Percentiles rank a stretch among this genome's conserved stretches.
phyloP scores from a whole-genome alignment of 2,797 vertebrate species.

The Mormyrus proboscirostris region DNA sequence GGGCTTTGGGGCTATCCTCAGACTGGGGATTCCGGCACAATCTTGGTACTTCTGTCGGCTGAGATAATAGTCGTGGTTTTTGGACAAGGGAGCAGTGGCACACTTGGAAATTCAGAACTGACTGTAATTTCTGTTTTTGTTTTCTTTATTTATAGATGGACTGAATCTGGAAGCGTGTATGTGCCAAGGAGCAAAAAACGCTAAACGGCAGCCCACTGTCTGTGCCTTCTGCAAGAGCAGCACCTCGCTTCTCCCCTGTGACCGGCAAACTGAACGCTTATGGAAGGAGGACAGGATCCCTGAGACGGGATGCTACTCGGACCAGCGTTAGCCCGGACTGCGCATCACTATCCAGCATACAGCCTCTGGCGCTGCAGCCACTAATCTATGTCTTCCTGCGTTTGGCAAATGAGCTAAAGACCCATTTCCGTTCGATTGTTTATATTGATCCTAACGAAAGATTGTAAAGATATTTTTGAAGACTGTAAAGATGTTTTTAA shows the following conservation, averaged over 20 bases:
- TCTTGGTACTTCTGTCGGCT: background rate
- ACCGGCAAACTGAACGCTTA: background rate
- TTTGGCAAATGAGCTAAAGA: background rate
- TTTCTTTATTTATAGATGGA: background rate
- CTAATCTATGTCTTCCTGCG: background rate
- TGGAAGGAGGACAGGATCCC: background rate
- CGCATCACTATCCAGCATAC: background rate
- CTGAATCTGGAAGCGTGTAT: background rate
- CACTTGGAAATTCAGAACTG: background rate
- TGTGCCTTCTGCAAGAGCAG: background rate
- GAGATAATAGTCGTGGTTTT: background rate
- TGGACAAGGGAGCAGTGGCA: background rate
- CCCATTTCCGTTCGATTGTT: background rate
- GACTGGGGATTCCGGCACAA: background rate
- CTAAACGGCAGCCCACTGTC: background rate
- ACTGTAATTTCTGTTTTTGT: background rate
- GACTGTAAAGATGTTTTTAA: background rate
- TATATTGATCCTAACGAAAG: background rate
- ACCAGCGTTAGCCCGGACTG: background rate
- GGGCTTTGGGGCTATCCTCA: background rate
- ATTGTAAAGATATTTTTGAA: background rate
- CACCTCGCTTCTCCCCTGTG: background rate
- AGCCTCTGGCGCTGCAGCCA: background rate
- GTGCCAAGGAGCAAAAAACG: background rate
- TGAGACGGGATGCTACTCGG: background rate